Base-by-base conservation (phyloP, 2,797 vertebrate genomes). In the Phalloptychus januarius region DNA sequence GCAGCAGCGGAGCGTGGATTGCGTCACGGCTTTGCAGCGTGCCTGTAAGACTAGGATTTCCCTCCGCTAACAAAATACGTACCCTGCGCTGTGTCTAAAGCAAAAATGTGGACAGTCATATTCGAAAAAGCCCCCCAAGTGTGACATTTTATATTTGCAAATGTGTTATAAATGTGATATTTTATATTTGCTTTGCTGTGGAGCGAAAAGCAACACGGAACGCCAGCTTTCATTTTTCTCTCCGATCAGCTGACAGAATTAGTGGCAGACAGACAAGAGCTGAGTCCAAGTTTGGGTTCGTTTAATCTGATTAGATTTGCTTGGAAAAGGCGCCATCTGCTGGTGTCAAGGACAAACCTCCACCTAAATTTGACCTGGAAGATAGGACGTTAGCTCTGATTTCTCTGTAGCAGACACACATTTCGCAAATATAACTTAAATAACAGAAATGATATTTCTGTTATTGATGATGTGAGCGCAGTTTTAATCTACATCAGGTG, bases 11-110 rank as follows among this genome's bases (percentile, higher is more conserved):
- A 73, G 86, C 44, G 82, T 52, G 86, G 89, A 16, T 87, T 92
- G 91, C 92, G 93, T 93, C 93, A 93, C 48, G 85, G 88, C 89
- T 84, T 82, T 85, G 92, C 91, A 77, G 90, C 52, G 20, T 40
- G 76, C 50, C 79, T 18, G 25, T 23, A 71, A 82, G 81, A 86
- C 80, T 82, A 83, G 85, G 89, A 70, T 81, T 79, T 82, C 87
- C 86, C 86, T 79, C 84, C 79, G 69, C 78, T 65, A 61, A 48
- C 46, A 36, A 44, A 25, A 38, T 10, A 72, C 54, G 36, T 25
- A 13, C 20, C 23, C 36, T 67, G 20, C 15, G 23, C 18, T 40
- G 36, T 67, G 20, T 67, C 40, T 38, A 67, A 40, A 25, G 36
- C 58, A 18, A 61, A 61, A 7, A 61, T 33, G 58, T 33, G 18